These are phyloP conservation scores for Antrozous pallidus DNA, from an alignment of 2,797 vertebrate species.

Conservation along the genomic window DNA sequence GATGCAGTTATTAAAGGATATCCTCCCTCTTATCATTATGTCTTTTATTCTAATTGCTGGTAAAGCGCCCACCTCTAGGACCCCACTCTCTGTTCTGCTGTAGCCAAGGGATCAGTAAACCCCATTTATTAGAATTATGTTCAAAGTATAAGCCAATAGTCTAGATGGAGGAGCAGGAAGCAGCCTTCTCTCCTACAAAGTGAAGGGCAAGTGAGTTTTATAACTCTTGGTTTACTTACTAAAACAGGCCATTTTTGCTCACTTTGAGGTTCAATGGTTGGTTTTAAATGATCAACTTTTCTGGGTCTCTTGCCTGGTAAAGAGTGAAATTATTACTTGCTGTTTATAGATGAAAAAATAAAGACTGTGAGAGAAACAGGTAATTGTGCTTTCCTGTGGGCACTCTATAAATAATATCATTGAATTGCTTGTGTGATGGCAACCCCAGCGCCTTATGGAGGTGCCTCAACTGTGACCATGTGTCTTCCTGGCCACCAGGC, in stretches of 20 bases:
- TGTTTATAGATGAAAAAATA: neutral
- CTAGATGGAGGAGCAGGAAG: neutral
- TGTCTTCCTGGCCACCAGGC: neutral
- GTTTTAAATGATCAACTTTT: neutral
- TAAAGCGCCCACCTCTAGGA: too few species aligned
- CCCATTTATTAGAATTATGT: neutral
- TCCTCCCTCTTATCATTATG: neutral
- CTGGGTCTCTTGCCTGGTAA: neutral
- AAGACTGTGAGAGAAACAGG: neutral
- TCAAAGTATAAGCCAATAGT: neutral
- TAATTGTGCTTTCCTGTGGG: neutral
- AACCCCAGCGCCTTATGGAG: neutral
- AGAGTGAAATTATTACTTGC: neutral
- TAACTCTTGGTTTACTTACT: neutral
- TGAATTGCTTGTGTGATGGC: neutral
- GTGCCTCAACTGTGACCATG: neutral
- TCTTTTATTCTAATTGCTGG: neutral
- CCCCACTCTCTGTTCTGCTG: neutral
- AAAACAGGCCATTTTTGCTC: neutral
- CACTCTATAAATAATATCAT: neutral
- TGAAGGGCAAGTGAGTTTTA: neutral
- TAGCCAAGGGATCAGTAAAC: neutral
- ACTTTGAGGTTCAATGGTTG: neutral
- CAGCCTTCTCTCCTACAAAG: neutral
- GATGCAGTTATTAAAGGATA: neutral